A percentile compares a stretch with the other conserved stretches of the same genome.
Evolutionary conservation across 2,113 vertebrate genomes (phyloP).

Genomic region (Nothocercus julius): DNA sequence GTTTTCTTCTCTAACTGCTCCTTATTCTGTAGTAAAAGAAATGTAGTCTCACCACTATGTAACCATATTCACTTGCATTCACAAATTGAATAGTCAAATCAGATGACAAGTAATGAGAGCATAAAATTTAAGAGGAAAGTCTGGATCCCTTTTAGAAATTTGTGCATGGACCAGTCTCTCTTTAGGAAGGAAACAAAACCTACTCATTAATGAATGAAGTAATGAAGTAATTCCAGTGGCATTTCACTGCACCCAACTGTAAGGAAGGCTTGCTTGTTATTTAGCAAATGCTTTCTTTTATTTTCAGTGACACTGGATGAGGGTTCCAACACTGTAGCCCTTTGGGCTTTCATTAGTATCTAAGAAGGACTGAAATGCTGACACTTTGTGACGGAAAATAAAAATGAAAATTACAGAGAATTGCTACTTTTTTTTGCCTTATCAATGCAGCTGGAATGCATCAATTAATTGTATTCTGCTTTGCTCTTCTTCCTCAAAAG

Average conservation of each 20-base stretch:
- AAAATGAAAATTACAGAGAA: neutral
- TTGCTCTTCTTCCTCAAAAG: neutral
- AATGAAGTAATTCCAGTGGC: conserved; percentile 2
- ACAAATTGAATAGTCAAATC: neutral
- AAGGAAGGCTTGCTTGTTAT: neutral
- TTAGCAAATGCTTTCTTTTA: conserved; percentile 1
- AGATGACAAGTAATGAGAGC: neutral
- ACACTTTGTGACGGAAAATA: neutral
- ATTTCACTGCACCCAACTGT: neutral
- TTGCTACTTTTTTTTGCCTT: neutral
- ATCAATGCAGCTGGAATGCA: neutral
- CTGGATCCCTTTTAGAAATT: neutral
- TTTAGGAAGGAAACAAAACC: conserved; percentile 14
- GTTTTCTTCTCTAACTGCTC: neutral
- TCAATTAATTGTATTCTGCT: neutral
- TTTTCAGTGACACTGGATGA: neutral
- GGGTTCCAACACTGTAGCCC: neutral
- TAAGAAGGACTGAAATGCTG: neutral
- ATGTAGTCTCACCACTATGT: neutral
- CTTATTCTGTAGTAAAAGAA: neutral
- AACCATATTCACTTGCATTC: neutral
- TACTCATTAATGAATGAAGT: neutral
- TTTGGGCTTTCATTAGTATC: neutral
- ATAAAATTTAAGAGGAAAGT: neutral
- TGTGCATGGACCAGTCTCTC: neutral